phyloP scores from a whole-genome alignment of 2,888 invertebrate genomes.

The Cheiracanthium punctorium region DNA sequence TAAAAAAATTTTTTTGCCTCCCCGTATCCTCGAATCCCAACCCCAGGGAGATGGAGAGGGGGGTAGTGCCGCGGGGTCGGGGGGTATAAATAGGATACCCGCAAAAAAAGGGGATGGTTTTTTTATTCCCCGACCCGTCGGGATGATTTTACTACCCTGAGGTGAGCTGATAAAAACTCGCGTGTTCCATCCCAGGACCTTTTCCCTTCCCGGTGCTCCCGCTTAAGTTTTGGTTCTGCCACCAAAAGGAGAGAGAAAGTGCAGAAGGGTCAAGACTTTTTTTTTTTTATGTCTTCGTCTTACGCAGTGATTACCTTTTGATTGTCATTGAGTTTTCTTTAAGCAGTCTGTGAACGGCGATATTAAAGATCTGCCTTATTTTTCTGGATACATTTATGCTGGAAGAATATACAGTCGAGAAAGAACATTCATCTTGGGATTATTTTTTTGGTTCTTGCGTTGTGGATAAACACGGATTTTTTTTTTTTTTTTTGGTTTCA shows the following conservation, averaged over 20 bases:
- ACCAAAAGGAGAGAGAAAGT: not conserved
- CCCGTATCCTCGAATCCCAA: conserved; percentile 66
- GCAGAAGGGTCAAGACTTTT: not conserved
- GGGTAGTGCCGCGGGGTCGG: conserved; percentile 45
- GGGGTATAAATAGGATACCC: conserved; percentile 55
- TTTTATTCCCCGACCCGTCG: conserved; percentile 52
- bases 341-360: no score
- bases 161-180: not conserved
- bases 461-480: no score
- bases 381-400: no score
- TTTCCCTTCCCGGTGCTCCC: not conserved
- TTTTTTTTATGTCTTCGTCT: no score
- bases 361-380: no score
- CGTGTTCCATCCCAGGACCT: not conserved
- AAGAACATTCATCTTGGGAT: no score
- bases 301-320: no score
- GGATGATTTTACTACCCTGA: conserved; percentile 13
- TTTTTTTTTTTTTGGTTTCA: no score
- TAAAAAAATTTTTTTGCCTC: conserved; percentile 39
- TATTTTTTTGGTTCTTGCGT: no score
- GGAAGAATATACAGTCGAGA: no score
- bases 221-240: not conserved
- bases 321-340: no score
- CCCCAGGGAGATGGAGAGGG: conserved; percentile 43
- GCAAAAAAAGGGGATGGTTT: conserved; percentile 62